Evolutionary conservation across 2,888 invertebrate genomes (phyloP).

Genomic region (Eurytoma californica): DNA sequence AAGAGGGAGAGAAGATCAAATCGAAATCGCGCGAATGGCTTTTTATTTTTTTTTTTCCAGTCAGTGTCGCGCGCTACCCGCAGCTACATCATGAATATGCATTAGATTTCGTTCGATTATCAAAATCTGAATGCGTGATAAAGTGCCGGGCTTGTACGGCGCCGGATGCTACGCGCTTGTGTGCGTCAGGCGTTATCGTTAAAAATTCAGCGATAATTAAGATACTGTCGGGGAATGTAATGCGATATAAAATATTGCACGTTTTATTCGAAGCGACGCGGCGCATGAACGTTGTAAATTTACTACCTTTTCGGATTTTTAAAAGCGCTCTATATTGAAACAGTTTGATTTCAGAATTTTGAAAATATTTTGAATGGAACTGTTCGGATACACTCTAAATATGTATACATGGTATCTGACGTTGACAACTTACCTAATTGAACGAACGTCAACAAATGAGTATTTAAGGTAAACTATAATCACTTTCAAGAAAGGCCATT

Average conservation of each 20-base stretch:
- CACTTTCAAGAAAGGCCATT: no score
- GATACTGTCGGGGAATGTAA: conserved; percentile 38
- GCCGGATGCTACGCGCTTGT: conserved; percentile 5
- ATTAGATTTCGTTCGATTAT: conserved; percentile 29
- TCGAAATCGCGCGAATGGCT: conserved; percentile 4
- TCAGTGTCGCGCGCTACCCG: neutral
- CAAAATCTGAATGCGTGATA: conserved; percentile 24
- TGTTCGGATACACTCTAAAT: neutral
- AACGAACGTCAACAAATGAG: no score
- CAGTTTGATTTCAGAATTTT: conserved; percentile 5
- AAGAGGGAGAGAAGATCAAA: neutral
- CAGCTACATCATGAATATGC: conserved; percentile 23
- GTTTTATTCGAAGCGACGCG: conserved; percentile 26
- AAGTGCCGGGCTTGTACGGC: conserved; percentile 1
- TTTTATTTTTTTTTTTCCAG: neutral
- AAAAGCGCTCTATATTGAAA: no score
- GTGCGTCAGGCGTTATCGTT: conserved; percentile 21
- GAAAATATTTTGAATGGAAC: neutral
- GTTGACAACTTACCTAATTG: no score
- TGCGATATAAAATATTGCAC: conserved; percentile 33
- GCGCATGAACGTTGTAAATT: neutral
- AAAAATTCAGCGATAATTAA: conserved; percentile 39
- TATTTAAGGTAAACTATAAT: no score
- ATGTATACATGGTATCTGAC: no score
- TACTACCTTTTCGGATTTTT: conserved; percentile 7